Conservation (phyloP, 1,140 invertebrate genomes). For the Drosophila tropicalis region DNA sequence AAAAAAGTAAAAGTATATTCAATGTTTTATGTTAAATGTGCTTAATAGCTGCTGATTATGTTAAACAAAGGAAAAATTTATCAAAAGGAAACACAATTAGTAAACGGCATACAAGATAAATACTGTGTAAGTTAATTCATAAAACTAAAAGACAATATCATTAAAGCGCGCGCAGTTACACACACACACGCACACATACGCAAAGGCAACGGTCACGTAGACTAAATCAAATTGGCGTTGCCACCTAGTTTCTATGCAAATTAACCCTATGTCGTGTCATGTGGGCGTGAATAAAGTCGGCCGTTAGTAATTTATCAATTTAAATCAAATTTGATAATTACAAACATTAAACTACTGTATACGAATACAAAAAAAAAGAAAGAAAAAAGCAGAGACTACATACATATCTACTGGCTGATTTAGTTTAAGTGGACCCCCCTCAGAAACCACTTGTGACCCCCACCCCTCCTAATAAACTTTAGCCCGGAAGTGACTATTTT, state of each 20-base stretch:
- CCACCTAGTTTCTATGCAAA: slow-evolving; percentile 30
- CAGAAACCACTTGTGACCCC: too few species aligned
- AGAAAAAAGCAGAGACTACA: background rate
- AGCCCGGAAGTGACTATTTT: slow-evolving; percentile 75
- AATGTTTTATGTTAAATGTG: slow-evolving; percentile 51
- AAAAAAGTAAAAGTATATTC: background rate
- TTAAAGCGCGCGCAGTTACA: background rate
- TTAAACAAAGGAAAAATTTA: background rate
- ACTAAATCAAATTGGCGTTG: slow-evolving; percentile 25
- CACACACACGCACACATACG: background rate
- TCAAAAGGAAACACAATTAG: background rate
- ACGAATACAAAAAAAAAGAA: background rate
- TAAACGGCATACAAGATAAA: background rate
- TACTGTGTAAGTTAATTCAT: slow-evolving; percentile 36
- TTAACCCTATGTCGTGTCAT: slow-evolving; percentile 11
- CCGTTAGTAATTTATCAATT: slow-evolving; percentile 54
- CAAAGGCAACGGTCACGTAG: too few species aligned
- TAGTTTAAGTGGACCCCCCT: slow-evolving; percentile 39
- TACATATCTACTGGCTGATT: slow-evolving; percentile 30
- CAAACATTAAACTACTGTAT: slow-evolving; percentile 39
- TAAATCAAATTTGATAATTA: slow-evolving; percentile 76
- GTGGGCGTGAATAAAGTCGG: slow-evolving; percentile 17
- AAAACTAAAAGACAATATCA: background rate
- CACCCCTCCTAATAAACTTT: slow-evolving; percentile 1
- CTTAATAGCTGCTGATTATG: slow-evolving; percentile 18